Evolutionary conservation across 2,888 invertebrate species (phyloP).

Genomic region (Rhagonycha lutea): DNA sequence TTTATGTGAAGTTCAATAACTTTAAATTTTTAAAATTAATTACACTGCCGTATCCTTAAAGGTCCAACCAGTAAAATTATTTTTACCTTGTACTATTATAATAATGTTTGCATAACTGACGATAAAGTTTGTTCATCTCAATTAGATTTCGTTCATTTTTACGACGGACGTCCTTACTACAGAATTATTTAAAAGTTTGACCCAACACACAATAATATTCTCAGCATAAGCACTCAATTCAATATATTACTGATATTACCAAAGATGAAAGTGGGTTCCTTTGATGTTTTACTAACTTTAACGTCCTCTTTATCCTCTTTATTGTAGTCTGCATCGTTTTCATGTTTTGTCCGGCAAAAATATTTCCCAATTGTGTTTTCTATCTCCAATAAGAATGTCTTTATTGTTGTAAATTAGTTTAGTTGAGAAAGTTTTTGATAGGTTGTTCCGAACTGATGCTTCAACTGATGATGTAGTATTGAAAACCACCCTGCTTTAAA

Average conservation of each 20-base stretch:
- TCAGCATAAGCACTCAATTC: background rate
- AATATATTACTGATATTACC: background rate
- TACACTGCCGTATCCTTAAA: no score
- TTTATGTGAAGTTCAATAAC: no score
- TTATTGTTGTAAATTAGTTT: constrained; percentile 1
- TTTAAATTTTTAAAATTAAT: no score
- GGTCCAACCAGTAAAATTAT: no score
- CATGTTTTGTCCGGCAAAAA: background rate
- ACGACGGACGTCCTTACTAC: background rate
- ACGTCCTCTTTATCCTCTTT: background rate
- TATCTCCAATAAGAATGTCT: constrained; percentile 1
- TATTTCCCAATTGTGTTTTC: constrained; percentile 1
- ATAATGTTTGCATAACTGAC: no score
- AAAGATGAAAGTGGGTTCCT: constrained; percentile 1
- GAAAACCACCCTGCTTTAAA: background rate
- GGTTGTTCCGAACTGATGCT: background rate
- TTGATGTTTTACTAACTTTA: background rate
- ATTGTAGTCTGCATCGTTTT: background rate
- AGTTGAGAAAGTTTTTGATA: background rate
- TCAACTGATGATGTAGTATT: background rate
- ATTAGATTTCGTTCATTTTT: background rate
- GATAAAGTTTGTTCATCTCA: background rate
- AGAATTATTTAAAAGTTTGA: background rate
- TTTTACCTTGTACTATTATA: no score
- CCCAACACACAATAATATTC: background rate